A percentile compares a stretch with the other conserved stretches of the same genome.
phyloP scores from a whole-genome alignment of 2,888 invertebrate genomes.

The Tortrix viridana region DNA sequence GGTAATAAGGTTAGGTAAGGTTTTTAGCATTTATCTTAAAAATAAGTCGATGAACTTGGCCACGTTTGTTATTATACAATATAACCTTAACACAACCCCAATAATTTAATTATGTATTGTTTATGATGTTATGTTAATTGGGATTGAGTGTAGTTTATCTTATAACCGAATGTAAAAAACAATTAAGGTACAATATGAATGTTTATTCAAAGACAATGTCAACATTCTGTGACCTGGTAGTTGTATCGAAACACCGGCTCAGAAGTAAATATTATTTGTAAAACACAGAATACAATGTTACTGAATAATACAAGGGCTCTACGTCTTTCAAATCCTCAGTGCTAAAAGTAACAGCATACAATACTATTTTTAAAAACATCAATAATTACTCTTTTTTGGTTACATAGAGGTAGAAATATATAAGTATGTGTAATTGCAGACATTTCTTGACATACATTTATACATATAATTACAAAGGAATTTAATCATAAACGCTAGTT shows the following conservation, averaged over 20 bases:
- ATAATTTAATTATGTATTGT: too few species aligned
- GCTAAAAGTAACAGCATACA: slow-evolving; percentile 27
- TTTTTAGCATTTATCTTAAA: too few species aligned
- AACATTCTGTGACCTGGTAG: slow-evolving; percentile 31
- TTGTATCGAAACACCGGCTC: slow-evolving; percentile 27
- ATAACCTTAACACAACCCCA: too few species aligned
- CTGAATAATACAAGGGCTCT: slow-evolving; percentile 25
- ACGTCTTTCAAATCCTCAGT: slow-evolving; percentile 38
- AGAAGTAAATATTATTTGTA: slow-evolving; percentile 24
- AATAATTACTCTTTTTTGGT: slow-evolving; percentile 37
- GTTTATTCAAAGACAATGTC: slow-evolving; percentile 36
- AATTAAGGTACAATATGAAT: slow-evolving; percentile 32
- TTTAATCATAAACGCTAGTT: background rate
- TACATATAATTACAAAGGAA: background rate
- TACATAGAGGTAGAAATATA: slow-evolving; percentile 35
- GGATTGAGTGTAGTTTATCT: background rate
- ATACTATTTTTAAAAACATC: slow-evolving; percentile 25
- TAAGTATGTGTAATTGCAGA: background rate
- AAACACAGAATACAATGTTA: slow-evolving; percentile 27
- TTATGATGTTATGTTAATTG: too few species aligned
- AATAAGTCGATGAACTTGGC: too few species aligned
- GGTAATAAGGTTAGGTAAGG: too few species aligned
- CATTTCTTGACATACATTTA: background rate
- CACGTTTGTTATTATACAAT: too few species aligned
- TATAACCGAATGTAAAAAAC: background rate